Percentiles rank a stretch among this genome's conserved stretches.
phyloP scores from a whole-genome alignment of 2,113 vertebrate species.

The Chloroceryle aenea region DNA sequence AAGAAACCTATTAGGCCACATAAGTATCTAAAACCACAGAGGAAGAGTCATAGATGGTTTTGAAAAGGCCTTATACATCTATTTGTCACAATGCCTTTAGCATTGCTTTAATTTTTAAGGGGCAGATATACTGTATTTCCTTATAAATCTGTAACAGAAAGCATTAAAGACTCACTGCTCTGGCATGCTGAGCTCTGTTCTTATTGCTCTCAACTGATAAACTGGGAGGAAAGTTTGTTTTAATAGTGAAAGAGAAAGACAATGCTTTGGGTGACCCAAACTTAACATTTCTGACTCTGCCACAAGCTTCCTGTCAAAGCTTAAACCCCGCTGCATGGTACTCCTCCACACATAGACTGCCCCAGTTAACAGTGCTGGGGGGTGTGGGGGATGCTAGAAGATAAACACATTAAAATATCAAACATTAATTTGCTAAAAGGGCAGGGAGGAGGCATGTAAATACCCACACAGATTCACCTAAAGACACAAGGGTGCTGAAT shows the following conservation, averaged over 20 bases:
- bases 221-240: neutral
- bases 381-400: neutral
- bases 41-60: neutral
- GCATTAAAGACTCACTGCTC: neutral
- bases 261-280: neutral
- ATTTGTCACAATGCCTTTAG: neutral
- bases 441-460: neutral
- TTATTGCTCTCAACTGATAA: neutral
- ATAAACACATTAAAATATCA: neutral
- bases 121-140: neutral
- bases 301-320: neutral
- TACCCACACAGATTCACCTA: neutral
- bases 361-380: neutral
- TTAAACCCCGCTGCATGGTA: neutral
- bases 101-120: neutral
- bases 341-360: neutral
- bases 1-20: neutral
- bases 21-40: neutral
- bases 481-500: neutral
- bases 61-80: neutral
- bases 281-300: neutral
- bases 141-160: neutral
- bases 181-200: neutral
- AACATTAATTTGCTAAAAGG: neutral
- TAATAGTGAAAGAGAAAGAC: neutral